Conservation (phyloP, 2,113 vertebrate species). For the Porphyrio hochstetteri region DNA sequence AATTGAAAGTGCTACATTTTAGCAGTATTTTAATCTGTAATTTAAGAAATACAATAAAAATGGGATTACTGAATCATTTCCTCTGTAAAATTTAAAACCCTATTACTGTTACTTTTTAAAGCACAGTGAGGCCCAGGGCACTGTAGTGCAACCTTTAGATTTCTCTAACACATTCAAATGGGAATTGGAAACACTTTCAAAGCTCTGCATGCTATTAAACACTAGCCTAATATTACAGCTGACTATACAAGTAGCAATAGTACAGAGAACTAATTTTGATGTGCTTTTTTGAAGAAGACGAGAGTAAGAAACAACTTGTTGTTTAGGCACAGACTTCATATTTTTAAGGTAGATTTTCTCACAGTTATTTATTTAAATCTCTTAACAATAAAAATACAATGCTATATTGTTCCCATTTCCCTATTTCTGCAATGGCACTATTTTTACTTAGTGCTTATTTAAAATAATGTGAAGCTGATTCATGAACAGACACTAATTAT, state of each 20-base stretch:
- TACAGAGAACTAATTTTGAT: neutral
- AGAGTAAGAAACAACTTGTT: neutral
- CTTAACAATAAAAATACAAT: neutral
- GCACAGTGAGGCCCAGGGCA: neutral
- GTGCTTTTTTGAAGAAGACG: neutral
- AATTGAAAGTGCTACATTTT: neutral
- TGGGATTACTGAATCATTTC: neutral
- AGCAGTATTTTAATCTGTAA: neutral
- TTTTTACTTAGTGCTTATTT: neutral
- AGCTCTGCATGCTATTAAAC: neutral
- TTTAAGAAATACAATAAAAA: neutral
- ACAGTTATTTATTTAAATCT: neutral
- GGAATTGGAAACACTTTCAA: neutral
- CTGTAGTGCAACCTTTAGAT: neutral
- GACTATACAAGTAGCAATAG: neutral
- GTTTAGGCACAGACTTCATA: neutral
- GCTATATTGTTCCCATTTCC: neutral
- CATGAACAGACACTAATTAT: neutral
- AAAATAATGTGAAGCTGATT: neutral
- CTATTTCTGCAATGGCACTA: neutral
- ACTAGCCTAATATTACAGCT: constrained; percentile 9
- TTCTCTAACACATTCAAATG: neutral
- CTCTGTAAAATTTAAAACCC: neutral
- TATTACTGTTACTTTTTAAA: neutral
- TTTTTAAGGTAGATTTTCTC: neutral